Percentiles rank a stretch among this genome's conserved stretches.
These are phyloP conservation scores for Melanerpes formicivorus DNA, from an alignment of 2,113 vertebrate species.

Conservation along the genomic window DNA sequence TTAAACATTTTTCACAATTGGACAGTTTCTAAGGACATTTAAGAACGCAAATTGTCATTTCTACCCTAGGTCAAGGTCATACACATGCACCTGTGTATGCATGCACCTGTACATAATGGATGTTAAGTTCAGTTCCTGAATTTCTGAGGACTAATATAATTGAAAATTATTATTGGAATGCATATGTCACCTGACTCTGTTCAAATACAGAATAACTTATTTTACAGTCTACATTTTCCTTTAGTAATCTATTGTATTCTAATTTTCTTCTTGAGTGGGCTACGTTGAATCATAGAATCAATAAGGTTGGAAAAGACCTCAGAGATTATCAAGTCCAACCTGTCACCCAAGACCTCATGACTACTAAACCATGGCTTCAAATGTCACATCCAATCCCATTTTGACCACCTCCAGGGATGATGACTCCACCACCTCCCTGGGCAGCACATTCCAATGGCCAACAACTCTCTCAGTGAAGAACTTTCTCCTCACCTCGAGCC, in stretches of 20 bases:
- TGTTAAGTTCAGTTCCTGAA: neutral
- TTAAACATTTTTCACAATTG: neutral
- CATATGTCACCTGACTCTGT: neutral
- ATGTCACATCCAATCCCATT: too few relatives aligned
- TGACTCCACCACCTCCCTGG: too few relatives aligned
- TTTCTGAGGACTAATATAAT: neutral
- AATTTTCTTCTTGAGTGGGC: neutral
- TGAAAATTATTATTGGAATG: neutral
- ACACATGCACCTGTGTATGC: neutral
- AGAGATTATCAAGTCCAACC: too few relatives aligned
- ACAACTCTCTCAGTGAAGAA: too few relatives aligned
- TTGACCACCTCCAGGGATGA: too few relatives aligned
- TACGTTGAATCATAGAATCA: neutral
- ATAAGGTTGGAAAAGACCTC: too few relatives aligned
- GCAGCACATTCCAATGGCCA: too few relatives aligned
- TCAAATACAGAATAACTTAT: neutral
- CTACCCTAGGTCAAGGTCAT: neutral
- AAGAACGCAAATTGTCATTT: neutral
- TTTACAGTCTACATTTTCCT: neutral
- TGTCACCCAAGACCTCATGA: too few relatives aligned
- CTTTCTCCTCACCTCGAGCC: too few relatives aligned
- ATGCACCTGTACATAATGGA: neutral
- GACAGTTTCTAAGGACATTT: neutral
- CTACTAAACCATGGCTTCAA: too few relatives aligned
- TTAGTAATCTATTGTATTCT: neutral